Base-by-base conservation (phyloP, 2,113 vertebrate species). In the Penelope pileata region DNA sequence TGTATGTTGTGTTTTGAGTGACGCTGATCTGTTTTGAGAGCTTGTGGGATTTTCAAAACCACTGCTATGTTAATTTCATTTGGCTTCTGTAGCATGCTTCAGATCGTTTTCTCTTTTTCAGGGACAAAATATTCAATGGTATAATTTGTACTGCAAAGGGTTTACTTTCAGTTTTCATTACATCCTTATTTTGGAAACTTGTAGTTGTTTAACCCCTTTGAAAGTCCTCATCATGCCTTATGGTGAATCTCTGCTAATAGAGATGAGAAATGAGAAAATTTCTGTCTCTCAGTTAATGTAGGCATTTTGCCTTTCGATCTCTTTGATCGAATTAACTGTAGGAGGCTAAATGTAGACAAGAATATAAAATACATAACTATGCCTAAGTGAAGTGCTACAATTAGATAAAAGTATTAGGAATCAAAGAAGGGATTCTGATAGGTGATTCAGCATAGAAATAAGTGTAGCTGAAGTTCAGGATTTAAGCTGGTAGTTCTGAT, bases 1-100 rank as follows among this genome's bases (percentile, higher is more conserved):
- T 19, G 66, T 24, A 32, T 62, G 51, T 66, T 86, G 59, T 91
- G 83, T 64, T 90, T 74, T 83, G 45, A 81, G 90, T 81, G 91
- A 81, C 75, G 79, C 56, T n/a, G 21, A 77, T 87, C 70, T 90
- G 74, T 94, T 90, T 74, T 80, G 82, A 91, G 83, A 94, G 76
- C 76, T 83, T 88, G 60, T 86, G 90, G 82, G 73, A 83, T 95
- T 94, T 86, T 80, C 87, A 75, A 95, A 97, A 78, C 83, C 89
- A 26, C 90, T 81, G 60, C 85, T 83, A n/a, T 10, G 27, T 86
- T 94, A 91, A 94, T 94, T 83, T 91, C 60, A 58, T 83, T 91
- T 90, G 51, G 59, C 32, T 72, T 48, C 76, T 78, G 1, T 68
- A 45, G 32, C 30, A 47, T 26, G 34, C 75, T 88, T 85, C 68